A percentile compares a stretch with the other conserved stretches of the same genome.
These are phyloP conservation scores for Falco punctatus DNA, from an alignment of 2,113 vertebrate genomes.

Conservation along the genomic window DNA sequence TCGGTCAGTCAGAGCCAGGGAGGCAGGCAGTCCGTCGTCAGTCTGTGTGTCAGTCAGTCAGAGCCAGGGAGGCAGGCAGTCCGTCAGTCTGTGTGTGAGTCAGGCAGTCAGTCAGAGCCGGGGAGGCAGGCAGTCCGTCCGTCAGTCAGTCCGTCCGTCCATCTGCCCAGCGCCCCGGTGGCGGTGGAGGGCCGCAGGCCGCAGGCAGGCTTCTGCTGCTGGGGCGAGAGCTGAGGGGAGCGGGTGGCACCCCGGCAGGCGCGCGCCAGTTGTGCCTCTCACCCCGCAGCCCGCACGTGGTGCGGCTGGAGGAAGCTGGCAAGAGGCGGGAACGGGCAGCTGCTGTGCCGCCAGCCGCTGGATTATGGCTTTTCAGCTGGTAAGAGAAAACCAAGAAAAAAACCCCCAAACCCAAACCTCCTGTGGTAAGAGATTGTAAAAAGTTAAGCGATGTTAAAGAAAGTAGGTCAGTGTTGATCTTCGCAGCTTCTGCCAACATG, in stretches of 20 bases:
- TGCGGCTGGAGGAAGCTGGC: not conserved
- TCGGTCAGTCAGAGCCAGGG: no score
- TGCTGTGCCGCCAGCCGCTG: not conserved
- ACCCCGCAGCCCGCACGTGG: accelerated
- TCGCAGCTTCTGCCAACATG: not conserved
- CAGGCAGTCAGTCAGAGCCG: no score
- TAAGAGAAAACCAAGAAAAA: not conserved
- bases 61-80: no score
- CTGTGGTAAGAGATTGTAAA: not conserved
- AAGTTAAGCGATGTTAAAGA: not conserved
- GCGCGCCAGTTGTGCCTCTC: not conserved
- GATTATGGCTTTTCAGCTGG: not conserved
- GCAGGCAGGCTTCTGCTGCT: accelerated
- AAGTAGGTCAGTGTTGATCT: not conserved
- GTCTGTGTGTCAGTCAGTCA: no score
- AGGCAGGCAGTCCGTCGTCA: no score
- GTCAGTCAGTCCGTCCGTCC: no score
- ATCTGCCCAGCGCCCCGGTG: accelerated
- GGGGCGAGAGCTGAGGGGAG: not conserved
- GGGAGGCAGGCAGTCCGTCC: no score
- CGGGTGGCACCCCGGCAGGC: not conserved
- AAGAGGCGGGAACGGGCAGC: accelerated
- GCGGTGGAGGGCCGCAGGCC: accelerated
- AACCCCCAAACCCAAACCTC: no score
- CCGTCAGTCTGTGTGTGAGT: no score